Evolutionary conservation across 2,797 vertebrate genomes (phyloP), one percentile per base, ranked within the genome.

Genomic region (Poecilia gillii): DNA sequence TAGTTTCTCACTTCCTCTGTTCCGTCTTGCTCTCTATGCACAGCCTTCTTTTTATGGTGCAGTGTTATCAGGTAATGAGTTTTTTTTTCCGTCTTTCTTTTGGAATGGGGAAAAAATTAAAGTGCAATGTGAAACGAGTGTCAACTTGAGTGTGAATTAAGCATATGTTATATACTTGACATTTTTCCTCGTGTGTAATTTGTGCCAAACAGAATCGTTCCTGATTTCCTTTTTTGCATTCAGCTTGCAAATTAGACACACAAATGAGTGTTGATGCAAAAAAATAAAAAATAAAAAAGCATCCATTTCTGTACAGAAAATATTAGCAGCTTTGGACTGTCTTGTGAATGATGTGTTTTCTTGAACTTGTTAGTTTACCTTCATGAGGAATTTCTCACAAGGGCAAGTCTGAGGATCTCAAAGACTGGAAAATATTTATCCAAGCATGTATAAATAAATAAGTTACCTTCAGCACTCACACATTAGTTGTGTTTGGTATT

Each of bases 311-410:
- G 82, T 80, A 72, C 41, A 53, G 72, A 86, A 46, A 80, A 85
- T 72, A 79, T 88, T 80, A 78, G 81, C 62, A 68, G 64, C 68
- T 83, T 55, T 82, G 72, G 81, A 85, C 78, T 75, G 51, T 81
- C 77, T 46, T 25, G 66, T 79, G 72, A 82, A 85, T 83, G 80
- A 89, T 81, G 80, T 83, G 81, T 92, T 90, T 87, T 75, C 80
- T 76, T 73, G 57, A 53, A 75, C 73, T 71, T 36, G 39, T 88
- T 84, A 43, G 83, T 79, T 74, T 81, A 25, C 20, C 36, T 43
- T 43, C n/a, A 70, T 25, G 43, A 25, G 66, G 23, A n/a, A 45
- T 71, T 79, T 73, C 82, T 82, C 72, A 20, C 59, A 59, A 84
- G 77, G 85, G 88, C 82, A 81, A 83, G 77, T 82, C 47, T 75